phyloP scores from a whole-genome alignment of 2,888 invertebrate species.

The Gortyna flavago region DNA sequence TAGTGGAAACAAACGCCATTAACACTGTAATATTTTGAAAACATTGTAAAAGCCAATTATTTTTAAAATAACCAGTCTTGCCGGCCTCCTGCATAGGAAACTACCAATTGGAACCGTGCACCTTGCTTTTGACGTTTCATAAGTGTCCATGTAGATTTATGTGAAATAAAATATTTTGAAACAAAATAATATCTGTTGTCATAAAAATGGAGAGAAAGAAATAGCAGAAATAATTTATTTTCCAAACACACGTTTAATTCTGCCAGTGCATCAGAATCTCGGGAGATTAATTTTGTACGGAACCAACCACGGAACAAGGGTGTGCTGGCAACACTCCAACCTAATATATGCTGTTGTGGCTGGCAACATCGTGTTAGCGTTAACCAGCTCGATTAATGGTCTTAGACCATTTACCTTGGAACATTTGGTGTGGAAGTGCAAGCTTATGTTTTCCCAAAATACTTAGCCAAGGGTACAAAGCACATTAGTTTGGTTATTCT shows the following conservation, averaged over 20 bases:
- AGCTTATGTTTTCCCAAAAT: neutral
- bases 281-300: conserved; percentile 48
- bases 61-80: too few species aligned
- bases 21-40: too few species aligned
- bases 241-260: conserved; percentile 20
- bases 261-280: conserved; percentile 30
- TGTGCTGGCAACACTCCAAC: conserved; percentile 62
- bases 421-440: conserved; percentile 24
- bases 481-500: neutral
- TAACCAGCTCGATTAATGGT: conserved; percentile 58
- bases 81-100: too few species aligned
- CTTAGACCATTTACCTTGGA: conserved; percentile 45
- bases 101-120: too few species aligned
- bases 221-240: neutral
- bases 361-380: conserved; percentile 55
- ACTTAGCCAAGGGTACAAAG: neutral
- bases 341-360: conserved; percentile 65
- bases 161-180: neutral
- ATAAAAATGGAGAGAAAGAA: neutral
- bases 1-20: too few species aligned
- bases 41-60: too few species aligned
- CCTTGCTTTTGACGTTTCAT: too few species aligned
- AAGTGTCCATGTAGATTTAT: too few species aligned
- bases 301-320: conserved; percentile 54
- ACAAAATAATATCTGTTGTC: neutral